These are phyloP conservation scores for Porphyrio hochstetteri DNA, from an alignment of 2,113 vertebrate species.

Conservation along the genomic window DNA sequence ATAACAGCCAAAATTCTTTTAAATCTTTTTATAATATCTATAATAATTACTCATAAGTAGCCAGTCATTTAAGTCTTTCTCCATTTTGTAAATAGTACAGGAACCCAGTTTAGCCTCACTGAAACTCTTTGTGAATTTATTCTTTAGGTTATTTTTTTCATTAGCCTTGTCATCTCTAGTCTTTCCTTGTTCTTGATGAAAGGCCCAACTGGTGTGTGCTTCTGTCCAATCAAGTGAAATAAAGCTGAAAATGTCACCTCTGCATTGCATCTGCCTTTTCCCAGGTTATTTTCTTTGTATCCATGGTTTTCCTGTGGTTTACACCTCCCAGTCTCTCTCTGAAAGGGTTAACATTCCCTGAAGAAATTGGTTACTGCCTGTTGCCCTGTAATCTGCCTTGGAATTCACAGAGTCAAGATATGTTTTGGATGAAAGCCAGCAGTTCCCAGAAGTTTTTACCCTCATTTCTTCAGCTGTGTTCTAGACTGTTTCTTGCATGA, in stretches of 20 bases:
- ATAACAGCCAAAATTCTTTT: conserved; percentile 50
- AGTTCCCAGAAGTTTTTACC: background rate
- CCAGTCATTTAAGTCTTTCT: background rate
- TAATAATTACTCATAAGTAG: conserved; percentile 41
- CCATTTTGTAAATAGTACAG: background rate
- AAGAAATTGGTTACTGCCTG: background rate
- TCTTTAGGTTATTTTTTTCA: background rate
- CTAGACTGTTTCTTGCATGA: background rate
- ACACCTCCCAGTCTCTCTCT: background rate
- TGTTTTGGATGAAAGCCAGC: background rate
- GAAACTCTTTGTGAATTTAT: background rate
- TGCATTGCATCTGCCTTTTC: background rate
- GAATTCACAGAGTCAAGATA: background rate
- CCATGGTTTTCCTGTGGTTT: background rate
- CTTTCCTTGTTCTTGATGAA: background rate
- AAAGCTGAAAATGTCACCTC: background rate
- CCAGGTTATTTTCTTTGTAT: background rate
- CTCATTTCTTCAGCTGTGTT: background rate
- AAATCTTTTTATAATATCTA: conserved; percentile 50
- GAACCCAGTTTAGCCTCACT: background rate
- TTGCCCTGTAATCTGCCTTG: background rate
- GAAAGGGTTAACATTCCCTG: background rate
- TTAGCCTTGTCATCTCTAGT: background rate
- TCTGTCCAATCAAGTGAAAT: background rate
- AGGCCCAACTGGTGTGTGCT: background rate